Evolutionary conservation across 2,113 vertebrate species (phyloP).

Genomic region (Strigops habroptila): DNA sequence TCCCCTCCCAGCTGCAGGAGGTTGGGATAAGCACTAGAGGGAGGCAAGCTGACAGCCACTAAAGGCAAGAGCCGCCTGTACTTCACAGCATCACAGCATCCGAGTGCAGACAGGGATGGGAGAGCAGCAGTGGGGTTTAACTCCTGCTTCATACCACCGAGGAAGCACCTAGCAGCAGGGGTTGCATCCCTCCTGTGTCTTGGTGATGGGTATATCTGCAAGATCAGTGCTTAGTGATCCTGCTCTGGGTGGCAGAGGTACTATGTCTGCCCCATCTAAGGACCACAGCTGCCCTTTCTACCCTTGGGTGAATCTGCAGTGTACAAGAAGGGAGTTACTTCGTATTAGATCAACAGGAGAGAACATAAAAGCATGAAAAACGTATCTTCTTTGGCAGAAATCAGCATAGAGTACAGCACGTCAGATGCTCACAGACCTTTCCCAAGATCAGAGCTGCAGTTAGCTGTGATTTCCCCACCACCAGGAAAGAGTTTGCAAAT

Average conservation of each 20-base stretch:
- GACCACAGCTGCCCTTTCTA: background rate
- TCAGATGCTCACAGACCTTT: background rate
- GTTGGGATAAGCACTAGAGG: constrained; percentile 18
- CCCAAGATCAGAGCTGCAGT: background rate
- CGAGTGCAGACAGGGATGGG: rapidly evolving
- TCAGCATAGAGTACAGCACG: background rate
- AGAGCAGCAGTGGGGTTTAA: background rate
- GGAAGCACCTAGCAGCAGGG: background rate
- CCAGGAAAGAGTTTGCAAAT: background rate
- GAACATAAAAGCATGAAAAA: background rate
- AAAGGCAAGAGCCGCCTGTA: background rate
- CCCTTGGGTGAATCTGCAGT: background rate
- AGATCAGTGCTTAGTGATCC: background rate
- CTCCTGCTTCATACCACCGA: background rate
- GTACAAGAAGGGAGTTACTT: rapidly evolving
- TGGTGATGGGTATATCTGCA: background rate
- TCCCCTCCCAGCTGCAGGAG: background rate
- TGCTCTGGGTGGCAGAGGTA: background rate
- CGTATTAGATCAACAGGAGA: background rate
- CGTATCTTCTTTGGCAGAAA: background rate
- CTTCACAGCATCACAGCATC: background rate
- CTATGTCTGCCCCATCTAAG: rapidly evolving
- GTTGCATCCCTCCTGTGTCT: background rate
- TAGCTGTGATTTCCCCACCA: background rate
- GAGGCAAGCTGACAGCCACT: background rate